Conservation (phyloP, 2,113 vertebrate species). For the Antidorcas marsupialis region DNA sequence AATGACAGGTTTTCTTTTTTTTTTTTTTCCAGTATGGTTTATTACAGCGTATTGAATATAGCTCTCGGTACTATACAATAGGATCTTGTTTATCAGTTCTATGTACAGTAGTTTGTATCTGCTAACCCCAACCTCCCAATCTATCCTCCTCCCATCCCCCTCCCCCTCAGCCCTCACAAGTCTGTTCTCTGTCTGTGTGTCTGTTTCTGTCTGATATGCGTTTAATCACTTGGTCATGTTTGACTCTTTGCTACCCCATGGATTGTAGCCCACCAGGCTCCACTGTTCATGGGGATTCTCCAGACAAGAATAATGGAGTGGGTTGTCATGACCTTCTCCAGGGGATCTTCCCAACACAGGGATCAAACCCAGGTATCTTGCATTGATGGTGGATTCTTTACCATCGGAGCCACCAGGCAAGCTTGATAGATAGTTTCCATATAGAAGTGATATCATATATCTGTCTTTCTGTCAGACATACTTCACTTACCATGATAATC, state of each 20-base stretch:
- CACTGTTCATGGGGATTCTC: neutral
- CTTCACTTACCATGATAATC: neutral
- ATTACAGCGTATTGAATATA: neutral
- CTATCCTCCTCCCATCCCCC: neutral
- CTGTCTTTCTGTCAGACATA: neutral
- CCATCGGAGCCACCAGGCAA: neutral
- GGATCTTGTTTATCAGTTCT: neutral
- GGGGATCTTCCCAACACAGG: neutral
- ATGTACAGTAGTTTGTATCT: neutral
- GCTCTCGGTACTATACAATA: neutral
- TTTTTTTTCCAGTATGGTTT: neutral
- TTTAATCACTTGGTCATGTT: neutral
- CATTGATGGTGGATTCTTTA: neutral
- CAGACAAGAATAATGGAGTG: neutral
- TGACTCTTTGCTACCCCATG: neutral
- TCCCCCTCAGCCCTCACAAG: neutral
- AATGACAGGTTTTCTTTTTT: neutral
- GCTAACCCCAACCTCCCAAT: neutral
- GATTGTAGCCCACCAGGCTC: neutral
- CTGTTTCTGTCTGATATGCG: neutral
- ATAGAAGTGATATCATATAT: neutral
- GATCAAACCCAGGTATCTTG: accelerated
- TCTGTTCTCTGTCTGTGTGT: neutral
- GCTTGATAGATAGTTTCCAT: neutral
- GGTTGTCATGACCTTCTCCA: neutral